Evolutionary conservation across 2,888 invertebrate species (phyloP).

Genomic region (Tyria jacobaeae): DNA sequence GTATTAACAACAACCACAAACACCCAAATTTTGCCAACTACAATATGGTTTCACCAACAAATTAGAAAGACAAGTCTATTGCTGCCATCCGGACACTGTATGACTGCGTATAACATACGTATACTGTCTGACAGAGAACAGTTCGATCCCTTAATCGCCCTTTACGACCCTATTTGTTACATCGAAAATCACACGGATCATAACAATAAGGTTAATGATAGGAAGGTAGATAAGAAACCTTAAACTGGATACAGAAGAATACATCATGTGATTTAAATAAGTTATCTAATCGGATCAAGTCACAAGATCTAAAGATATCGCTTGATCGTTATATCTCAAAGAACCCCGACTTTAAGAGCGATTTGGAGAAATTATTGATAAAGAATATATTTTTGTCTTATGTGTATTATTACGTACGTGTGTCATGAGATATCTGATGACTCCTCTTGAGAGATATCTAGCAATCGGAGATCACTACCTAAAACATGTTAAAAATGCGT

Average conservation of each 20-base stretch:
- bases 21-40: too few species aligned
- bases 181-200: too few species aligned
- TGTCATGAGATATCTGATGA: constrained; percentile 45
- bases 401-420: constrained; percentile 6
- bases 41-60: too few species aligned
- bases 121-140: too few species aligned
- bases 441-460: constrained; percentile 34
- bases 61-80: too few species aligned
- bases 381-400: constrained; percentile 7
- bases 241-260: neutral
- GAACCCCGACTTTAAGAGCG: constrained; percentile 32
- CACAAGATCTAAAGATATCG: constrained; percentile 2
- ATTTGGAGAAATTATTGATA: constrained; percentile 39
- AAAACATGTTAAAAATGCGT: neutral
- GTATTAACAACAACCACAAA: too few species aligned
- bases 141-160: too few species aligned
- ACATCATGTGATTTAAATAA: constrained; percentile 1
- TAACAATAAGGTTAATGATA: too few species aligned
- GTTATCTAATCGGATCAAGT: neutral
- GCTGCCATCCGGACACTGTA: too few species aligned
- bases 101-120: too few species aligned
- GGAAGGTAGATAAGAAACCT: neutral
- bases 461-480: constrained; percentile 9
- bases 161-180: too few species aligned
- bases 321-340: constrained; percentile 29